Conservation (phyloP, 2,797 vertebrate genomes). For the Crypturellus tataupa region DNA sequence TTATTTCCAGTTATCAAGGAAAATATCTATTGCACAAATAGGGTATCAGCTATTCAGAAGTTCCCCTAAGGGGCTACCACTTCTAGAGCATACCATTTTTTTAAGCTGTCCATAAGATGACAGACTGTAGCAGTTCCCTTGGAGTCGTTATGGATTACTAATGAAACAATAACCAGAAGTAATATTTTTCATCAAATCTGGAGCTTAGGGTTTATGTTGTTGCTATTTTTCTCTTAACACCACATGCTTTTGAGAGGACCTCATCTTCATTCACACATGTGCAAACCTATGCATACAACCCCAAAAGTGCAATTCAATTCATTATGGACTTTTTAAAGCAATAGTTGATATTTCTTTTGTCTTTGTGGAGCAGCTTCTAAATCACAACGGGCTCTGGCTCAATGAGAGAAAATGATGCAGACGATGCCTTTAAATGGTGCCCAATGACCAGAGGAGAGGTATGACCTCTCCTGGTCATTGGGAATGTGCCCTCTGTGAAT, state of each 20-base stretch:
- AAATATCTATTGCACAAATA: conserved; percentile 78
- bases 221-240: conserved; percentile 55
- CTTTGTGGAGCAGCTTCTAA: background rate
- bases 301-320: conserved; percentile 48
- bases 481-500: too few species aligned
- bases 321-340: background rate
- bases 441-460: background rate
- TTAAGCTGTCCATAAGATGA: conserved; percentile 74
- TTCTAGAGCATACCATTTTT: conserved; percentile 68
- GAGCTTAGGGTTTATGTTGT: conserved; percentile 49
- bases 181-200: conserved; percentile 73
- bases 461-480: too few species aligned
- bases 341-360: background rate
- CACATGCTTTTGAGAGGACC: conserved; percentile 26
- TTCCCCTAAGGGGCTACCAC: conserved; percentile 73
- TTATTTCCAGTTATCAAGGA: conserved; percentile 78
- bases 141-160: conserved; percentile 76
- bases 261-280: conserved; percentile 31
- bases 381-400: background rate
- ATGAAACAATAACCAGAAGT: conserved; percentile 77
- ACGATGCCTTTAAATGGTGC: background rate
- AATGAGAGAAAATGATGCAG: rapidly evolving
- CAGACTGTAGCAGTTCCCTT: conserved; percentile 74
- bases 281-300: background rate
- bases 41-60: conserved; percentile 73